A percentile compares a stretch with the other conserved stretches of the same genome.
Evolutionary conservation across 2,888 invertebrate species (phyloP).

Genomic region (Sesamia inferens): DNA sequence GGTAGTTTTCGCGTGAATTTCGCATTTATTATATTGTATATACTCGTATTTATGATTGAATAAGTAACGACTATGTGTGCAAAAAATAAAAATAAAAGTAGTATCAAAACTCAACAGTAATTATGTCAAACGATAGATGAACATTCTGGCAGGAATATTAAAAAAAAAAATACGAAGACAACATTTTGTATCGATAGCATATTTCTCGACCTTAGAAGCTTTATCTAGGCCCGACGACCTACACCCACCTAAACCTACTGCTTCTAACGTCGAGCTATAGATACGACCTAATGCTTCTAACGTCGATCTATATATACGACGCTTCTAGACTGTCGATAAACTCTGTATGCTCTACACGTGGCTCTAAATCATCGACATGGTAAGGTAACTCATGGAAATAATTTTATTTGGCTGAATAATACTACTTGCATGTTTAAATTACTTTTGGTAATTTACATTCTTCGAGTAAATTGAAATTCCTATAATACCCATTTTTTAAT

Average conservation of each 20-base stretch:
- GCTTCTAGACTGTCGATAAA: slow-evolving; percentile 10
- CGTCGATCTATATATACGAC: too few relatives aligned
- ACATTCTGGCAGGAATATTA: slow-evolving; percentile 35
- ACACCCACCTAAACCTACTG: too few relatives aligned
- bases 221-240: too few relatives aligned
- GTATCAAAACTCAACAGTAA: slow-evolving; percentile 49
- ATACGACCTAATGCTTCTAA: too few relatives aligned
- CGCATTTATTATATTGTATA: not conserved
- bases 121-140: slow-evolving; percentile 31
- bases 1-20: too few relatives aligned
- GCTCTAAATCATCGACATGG: slow-evolving; percentile 28
- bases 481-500: slow-evolving; percentile 33
- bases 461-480: too few relatives aligned
- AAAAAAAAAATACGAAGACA: slow-evolving; percentile 19
- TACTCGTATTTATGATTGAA: slow-evolving; percentile 33
- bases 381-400: slow-evolving; percentile 26
- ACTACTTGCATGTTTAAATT: slow-evolving; percentile 49
- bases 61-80: slow-evolving; percentile 46
- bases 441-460: slow-evolving; percentile 43
- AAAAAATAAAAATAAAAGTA: slow-evolving; percentile 38
- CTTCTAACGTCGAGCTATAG: too few relatives aligned
- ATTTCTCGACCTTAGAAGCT: too few relatives aligned
- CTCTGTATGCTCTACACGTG: slow-evolving; percentile 9
- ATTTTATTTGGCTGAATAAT: slow-evolving; percentile 52
- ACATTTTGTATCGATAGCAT: slow-evolving; percentile 6